Evolutionary conservation across 2,888 invertebrate species (phyloP), one percentile per base, ranked within the genome.

Genomic region (Aromia moschata): DNA sequence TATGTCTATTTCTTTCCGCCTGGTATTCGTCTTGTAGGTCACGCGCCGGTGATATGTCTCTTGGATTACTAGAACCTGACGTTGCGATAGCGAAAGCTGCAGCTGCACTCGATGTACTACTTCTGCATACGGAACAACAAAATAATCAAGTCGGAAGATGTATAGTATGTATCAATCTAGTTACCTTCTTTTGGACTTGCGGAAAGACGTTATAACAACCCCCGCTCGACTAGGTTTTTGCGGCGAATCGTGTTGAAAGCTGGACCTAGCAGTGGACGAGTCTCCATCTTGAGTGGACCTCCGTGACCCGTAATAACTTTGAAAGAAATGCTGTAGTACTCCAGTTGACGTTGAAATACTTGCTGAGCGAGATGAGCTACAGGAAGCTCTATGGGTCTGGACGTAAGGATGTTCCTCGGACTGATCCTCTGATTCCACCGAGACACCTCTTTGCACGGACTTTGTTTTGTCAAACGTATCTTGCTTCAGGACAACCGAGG

Each of bases 21-120:
- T 73, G 68, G 36, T 77, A 75, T 58, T 78, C 80, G 75, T 78
- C 70, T 60, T 76, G 68, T 58, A 11, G 10, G 2, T 74, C 70
- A 43, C 80, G 75, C 59, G 76, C 74, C 4, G 79, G 78, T 0
- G 81, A 85, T 12, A 87, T 85, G 54, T 92, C 92, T 15, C 91
- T 83, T 1, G 92, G 92, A 76, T 93, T 93, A 52, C 91, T 91
- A 0, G 93, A 92, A 0, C 91, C 94, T 11, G 94, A 94, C 0
- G 94, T 94, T 3, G 95, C 94, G 33, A 93, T 94, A 2, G 95
- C 95, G 79, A 95, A 96, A 1, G 96, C 96, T 5, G 90, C 90
- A 0, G 94, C 93, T 1, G 95, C 92, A n/a, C 89, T 89, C 0
- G 92, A 92, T 1, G 91, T 92, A 77, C 92, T 92, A 80, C 91